Base-by-base conservation (phyloP, 2,888 invertebrate species). In the Drosophila nigricruria region DNA sequence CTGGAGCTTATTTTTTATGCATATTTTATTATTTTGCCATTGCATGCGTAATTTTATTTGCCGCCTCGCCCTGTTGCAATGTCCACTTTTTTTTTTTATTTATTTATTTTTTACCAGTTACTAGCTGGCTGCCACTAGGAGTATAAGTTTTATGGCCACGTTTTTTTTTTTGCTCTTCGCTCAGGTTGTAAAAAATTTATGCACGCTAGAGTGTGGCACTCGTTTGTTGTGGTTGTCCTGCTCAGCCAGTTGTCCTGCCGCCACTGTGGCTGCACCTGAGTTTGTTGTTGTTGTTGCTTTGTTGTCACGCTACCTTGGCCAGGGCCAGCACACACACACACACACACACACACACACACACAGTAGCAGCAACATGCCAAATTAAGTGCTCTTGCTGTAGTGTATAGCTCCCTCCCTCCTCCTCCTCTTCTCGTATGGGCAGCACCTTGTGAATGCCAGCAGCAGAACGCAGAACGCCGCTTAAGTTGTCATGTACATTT, bases 1-100 rank as follows among this genome's bases (percentile, higher is more conserved):
- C 84, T 71, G 84, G 86, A 85, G 81, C 86, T 82, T 88, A 88
- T 88, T 79, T 85, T 85, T 72, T 81, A 85, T 85, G 88, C 82
- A 85, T 85, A 85, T 85, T 85, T 85, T 82, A 85, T 82, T 88
- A 56, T 66, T 78, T 82, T 65, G 79, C 82, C 86, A 77, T 88
- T 88, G 84, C 86, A 85, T 85, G 88, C 88, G 84, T 84, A 84
- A 84, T 84, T 84, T 82, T 87, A 84, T 82, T 87, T 84, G 76
- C 82, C 54, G 70, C 59, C 77, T 54, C 77, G 59, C 52, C 67
- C 60, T 49, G 70, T 64, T 66, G 65, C 54, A 20, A 52, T 43
- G 25, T 30, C 16, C 45, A 20, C 14, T 4, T 32, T 56, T 20
- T 36, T 42, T 42, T 20, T 34, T 34, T 14, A 14, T 32, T 32